Percentiles rank a stretch among this genome's conserved stretches.
Evolutionary conservation across 2,888 invertebrate genomes (phyloP).

Genomic region (Sinopyrophorus schimmeli): DNA sequence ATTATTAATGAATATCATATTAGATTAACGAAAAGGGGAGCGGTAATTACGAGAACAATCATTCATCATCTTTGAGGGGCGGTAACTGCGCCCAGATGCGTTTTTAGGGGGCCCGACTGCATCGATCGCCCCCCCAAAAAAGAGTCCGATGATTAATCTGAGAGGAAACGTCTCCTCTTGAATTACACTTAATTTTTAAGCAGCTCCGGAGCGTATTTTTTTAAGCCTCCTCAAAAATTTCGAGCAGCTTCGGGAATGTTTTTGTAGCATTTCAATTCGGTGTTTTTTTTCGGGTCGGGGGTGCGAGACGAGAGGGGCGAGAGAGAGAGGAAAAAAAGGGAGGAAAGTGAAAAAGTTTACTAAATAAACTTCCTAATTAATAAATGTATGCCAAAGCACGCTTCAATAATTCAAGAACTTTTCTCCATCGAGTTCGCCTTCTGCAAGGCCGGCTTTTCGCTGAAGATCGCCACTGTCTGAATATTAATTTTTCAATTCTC

Average conservation of each 20-base stretch:
- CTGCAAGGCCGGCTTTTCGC: conserved; percentile 9
- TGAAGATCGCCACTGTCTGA: conserved; percentile 22
- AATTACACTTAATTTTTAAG: no score
- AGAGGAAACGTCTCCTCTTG: no score
- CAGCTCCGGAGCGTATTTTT: no score
- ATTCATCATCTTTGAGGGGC: conserved; percentile 17
- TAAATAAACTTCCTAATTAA: conserved; percentile 17
- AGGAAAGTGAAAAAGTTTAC: conserved; percentile 20
- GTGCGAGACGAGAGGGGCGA: no score
- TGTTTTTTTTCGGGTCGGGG: no score
- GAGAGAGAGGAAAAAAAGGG: conserved; percentile 12
- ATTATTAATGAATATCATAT: conserved; percentile 12
- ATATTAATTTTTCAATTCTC: conserved; percentile 24
- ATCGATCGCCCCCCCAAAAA: conserved; percentile 18
- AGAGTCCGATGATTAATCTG: conserved; percentile 17
- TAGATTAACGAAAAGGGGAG: conserved; percentile 7
- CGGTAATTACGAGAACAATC: conserved; percentile 13
- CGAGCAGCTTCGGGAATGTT: no score
- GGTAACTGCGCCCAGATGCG: conserved; percentile 18
- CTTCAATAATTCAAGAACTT: conserved; percentile 18
- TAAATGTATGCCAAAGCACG: conserved; percentile 21
- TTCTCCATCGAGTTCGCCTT: conserved; percentile 19
- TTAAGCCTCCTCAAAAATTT: no score
- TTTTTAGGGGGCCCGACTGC: conserved; percentile 15
- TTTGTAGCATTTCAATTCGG: no score